Evolutionary conservation across 2,113 vertebrate genomes (phyloP).

Genomic region (Galeopterus variegatus): DNA sequence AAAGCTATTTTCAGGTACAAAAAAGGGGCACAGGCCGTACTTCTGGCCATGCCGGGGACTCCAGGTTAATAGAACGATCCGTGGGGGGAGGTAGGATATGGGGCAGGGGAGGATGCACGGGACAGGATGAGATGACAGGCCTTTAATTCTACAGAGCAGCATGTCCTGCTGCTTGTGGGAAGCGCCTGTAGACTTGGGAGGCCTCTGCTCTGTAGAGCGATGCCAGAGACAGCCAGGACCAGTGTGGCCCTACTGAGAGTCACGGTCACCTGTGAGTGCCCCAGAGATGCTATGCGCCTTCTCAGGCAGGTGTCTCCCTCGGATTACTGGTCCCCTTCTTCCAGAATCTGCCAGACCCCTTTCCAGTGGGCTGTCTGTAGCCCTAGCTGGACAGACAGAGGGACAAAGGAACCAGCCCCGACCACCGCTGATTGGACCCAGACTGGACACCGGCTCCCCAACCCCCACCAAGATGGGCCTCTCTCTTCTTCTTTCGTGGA

Average conservation of each 20-base stretch:
- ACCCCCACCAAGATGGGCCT: not conserved
- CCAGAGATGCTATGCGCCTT: rapidly evolving
- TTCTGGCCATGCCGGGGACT: not conserved
- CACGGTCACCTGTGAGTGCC: rapidly evolving
- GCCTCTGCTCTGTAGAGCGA: not conserved
- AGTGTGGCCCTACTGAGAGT: rapidly evolving
- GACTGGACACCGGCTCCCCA: rapidly evolving
- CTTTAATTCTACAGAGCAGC: rapidly evolving
- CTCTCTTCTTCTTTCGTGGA: not conserved
- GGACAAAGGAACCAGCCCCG: not conserved
- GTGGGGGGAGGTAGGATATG: too few relatives aligned
- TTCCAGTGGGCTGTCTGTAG: not conserved
- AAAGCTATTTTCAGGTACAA: not conserved
- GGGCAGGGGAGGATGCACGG: not conserved
- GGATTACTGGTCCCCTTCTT: too few relatives aligned
- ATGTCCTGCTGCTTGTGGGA: not conserved
- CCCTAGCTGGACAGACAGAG: not conserved
- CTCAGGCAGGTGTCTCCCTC: not conserved
- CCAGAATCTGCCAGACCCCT: too few relatives aligned
- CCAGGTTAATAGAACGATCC: not conserved
- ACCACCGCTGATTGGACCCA: rapidly evolving
- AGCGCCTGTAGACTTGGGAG: too few relatives aligned
- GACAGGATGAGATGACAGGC: not conserved
- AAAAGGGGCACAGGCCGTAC: not conserved
- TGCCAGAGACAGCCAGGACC: not conserved